Base-by-base conservation (phyloP, 2,113 vertebrate species). In the Urocynchramus pylzowi region DNA sequence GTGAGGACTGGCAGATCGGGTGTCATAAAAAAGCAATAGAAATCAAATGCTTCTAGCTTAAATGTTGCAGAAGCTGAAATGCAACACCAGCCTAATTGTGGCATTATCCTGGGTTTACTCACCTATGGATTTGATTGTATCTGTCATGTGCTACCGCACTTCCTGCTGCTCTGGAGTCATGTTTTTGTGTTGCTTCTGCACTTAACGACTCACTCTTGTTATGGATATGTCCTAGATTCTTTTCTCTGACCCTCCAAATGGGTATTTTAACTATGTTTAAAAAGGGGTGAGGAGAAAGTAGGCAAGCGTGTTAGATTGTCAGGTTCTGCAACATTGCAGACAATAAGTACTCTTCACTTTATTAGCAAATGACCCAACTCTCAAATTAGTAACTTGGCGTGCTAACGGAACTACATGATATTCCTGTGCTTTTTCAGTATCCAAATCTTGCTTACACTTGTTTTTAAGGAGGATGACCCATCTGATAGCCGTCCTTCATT, bases 221-320 rank as follows among this genome's bases (percentile, higher is more conserved):
- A 69, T 20, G 49, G 41, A 71, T 93, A 49, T 91, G 87, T 73
- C 91, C 94, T 91, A 91, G 61, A 95, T 97, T 89, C 93, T 96
- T 91, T 84, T 69, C 81, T 71, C 49, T 95, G 93, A 76, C 53
- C 70, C 57, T 91, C 37, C 74, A 57, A 89, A 59, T 1, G 4
- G 28, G 23, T 94, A 73, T 94, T 84, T 89, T 78, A 89, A 33
- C 65, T 82, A n/a, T 57, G 26, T 35, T 94, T 78, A 39, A 91
- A 93, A 96, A 69, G 59, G 49, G 19, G 35, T 76, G 77, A 96
- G 49, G 77, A 82, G 81, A 95, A 94, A 95, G 89, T 89, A 95
- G 89, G 77, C 53, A 85, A 96, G 35, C 1, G 0, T 44, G 31
- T 82, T 87, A 71, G 63, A 53, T 68, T 68, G 81, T 89, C 84